Evolutionary conservation across 2,888 invertebrate species (phyloP).

Genomic region (Polydrusus cervinus): DNA sequence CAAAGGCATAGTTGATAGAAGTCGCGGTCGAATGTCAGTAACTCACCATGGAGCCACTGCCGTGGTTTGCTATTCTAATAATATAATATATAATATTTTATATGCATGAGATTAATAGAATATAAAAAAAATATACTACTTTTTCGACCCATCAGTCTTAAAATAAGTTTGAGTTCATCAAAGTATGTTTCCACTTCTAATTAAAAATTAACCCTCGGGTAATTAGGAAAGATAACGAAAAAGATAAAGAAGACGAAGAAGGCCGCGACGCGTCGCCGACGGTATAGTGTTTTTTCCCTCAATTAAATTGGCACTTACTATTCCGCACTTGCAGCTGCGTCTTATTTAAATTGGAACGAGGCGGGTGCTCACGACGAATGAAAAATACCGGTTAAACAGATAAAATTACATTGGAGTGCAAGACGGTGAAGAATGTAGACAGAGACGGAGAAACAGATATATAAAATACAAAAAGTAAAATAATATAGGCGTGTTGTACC

Average conservation of each 20-base stretch:
- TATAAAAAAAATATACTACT: too few relatives aligned
- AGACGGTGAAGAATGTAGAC: slow-evolving; percentile 26
- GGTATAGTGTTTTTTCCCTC: slow-evolving; percentile 45
- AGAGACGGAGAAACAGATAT: slow-evolving; percentile 9
- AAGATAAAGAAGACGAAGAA: slow-evolving; percentile 42
- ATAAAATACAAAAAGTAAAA: neutral
- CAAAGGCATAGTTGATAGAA: too few relatives aligned
- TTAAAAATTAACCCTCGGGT: slow-evolving; percentile 23
- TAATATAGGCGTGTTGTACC: too few relatives aligned
- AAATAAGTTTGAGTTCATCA: neutral
- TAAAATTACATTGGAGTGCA: slow-evolving; percentile 46
- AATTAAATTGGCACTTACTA: slow-evolving; percentile 51
- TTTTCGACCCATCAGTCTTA: neutral
- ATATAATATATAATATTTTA: too few relatives aligned
- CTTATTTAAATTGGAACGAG: slow-evolving; percentile 51
- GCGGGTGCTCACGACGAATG: slow-evolving; percentile 34
- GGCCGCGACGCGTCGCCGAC: neutral
- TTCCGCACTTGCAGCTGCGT: slow-evolving; percentile 52
- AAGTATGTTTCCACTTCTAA: slow-evolving; percentile 23
- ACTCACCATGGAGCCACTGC: too few relatives aligned
- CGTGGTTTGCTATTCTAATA: too few relatives aligned
- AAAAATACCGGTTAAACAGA: slow-evolving; percentile 53
- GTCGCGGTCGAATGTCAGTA: too few relatives aligned
- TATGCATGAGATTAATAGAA: too few relatives aligned
- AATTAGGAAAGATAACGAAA: neutral